Evolutionary conservation across 2,888 invertebrate species (phyloP), one percentile per base, ranked within the genome.

Genomic region (Drosophila eohydei): DNA sequence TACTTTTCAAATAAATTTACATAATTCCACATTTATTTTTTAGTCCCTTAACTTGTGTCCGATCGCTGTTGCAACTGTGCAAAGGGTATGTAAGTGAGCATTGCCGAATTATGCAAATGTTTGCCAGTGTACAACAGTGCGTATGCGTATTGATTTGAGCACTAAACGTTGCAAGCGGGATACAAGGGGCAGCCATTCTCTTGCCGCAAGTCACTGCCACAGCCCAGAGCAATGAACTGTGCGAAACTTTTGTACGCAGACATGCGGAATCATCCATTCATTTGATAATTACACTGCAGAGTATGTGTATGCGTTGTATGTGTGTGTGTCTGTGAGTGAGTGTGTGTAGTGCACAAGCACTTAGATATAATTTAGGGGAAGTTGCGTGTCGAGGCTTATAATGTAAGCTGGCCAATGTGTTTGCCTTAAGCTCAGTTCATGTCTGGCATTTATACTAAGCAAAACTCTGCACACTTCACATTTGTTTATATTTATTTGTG

Each of bases 61-160:
- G 66, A 62, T 54, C 51, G 55, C 30, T 62, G 55, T 64, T 77
- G 69, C 43, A 78, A 81, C 60, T 72, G 67, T 65, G 63, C 48
- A n/a, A 66, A 34, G 57, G 60, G 43, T 63, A 77, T 74, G 77
- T 68, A 77, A 81, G 82, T 79, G 84, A 81, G 79, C 89, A 77
- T 79, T 79, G 72, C 74, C 76, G 81, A 84, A 87, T 87, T 89
- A 84, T 84, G 89, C 80, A 84, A 84, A 84, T 89, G 68, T 78
- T 81, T 76, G 14, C 43, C 58, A 44, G 21, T 46, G 67, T 56
- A 78, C 74, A 81, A 81, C 81, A 51, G 56, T 83, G 86, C 83
- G 86, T 78, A 83, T 83, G 63, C 67, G 71, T 83, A 88, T 83
- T 83, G 83, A 74, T 73, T 74, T 61, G 44, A 81, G 44, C 50